Evolutionary conservation across 2,113 vertebrate species (phyloP), one percentile per base, ranked within the genome.

Genomic region (Archilochus colubris): DNA sequence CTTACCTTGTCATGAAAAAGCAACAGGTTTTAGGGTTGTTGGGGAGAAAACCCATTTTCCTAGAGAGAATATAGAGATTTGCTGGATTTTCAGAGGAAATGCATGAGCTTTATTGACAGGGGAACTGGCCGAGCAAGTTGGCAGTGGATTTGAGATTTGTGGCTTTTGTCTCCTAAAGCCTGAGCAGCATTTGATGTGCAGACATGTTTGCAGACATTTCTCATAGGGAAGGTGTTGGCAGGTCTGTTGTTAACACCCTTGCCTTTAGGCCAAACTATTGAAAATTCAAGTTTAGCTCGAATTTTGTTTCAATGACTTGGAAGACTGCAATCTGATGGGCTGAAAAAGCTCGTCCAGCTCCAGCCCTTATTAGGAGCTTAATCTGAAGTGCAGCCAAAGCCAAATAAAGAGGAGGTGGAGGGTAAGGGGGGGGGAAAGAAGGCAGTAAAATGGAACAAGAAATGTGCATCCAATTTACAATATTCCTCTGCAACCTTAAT

Each of bases 331-430:
- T 95, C 90, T 95, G 94, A 97, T 93, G 95, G 96, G 85, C 76
- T 75, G 27, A 93, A 94, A 91, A 86, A 80, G 19, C 57, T 83
- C 27, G 0, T 95, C 96, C 95, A 95, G 75, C 85, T 97, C 91
- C 64, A 91, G 7, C 90, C 96, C 93, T 96, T 96, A 95, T 95
- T 97, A 97, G 96, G 93, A 95, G 61, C 80, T 97, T 94, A 93
- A 91, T 93, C 82, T 93, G 89, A 95, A 95, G 46, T 1, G 6
- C 77, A 93, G 94, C 86, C 95, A 91, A 93, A 91, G 79, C 51
- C 87, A 70, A 93, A 94, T 72, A 66, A 93, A 40, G 40, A 40
- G 40, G 40, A 40, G 40, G 11, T 40, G 40, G 76, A 31, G 61
- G 36, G 8, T 38, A 38, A 9, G 7, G 36, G 33, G 33, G 63